phyloP scores from a whole-genome alignment of 2,113 vertebrate genomes.

The Ictidomys tridecemlineatus region DNA sequence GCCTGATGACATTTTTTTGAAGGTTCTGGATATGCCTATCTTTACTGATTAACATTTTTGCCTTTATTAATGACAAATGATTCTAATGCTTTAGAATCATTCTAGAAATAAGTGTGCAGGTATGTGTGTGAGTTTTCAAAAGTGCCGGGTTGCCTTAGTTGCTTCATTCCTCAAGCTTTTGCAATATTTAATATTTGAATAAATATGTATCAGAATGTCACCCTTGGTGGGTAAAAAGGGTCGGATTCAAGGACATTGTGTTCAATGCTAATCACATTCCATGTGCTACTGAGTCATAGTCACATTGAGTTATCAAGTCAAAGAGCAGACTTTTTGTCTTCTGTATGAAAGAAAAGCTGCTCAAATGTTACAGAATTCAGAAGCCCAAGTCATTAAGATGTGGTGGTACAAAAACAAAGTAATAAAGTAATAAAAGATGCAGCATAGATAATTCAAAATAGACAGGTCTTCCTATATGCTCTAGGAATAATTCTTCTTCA shows the following conservation, averaged over 20 bases:
- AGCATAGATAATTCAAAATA: slow-evolving; percentile 68
- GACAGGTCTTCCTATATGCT: slow-evolving; percentile 58
- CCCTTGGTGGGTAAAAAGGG: slow-evolving; percentile 11
- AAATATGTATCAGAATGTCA: slow-evolving; percentile 42
- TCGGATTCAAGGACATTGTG: slow-evolving; percentile 60
- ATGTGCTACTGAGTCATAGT: slow-evolving; percentile 24
- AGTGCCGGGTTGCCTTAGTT: not conserved
- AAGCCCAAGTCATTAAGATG: slow-evolving; percentile 70
- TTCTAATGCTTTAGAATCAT: not conserved
- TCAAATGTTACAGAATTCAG: slow-evolving; percentile 56
- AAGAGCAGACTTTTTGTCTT: slow-evolving; percentile 67
- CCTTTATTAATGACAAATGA: not conserved
- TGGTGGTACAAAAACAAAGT: too few species aligned
- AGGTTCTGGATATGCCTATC: not conserved
- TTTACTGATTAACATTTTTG: not conserved
- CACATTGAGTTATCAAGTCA: slow-evolving; percentile 58
- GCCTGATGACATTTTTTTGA: too few species aligned
- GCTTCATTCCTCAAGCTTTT: slow-evolving; percentile 12
- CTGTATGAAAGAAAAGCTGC: slow-evolving; percentile 57
- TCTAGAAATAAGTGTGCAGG: not conserved
- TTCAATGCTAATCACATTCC: slow-evolving; percentile 56
- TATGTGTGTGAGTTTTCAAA: not conserved
- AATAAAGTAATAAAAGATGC: slow-evolving; percentile 77
- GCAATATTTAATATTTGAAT: slow-evolving; percentile 53
- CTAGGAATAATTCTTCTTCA: slow-evolving; percentile 60